Evolutionary conservation across 2,797 vertebrate genomes (phyloP).

Genomic region (Onychomys leucogaster): DNA sequence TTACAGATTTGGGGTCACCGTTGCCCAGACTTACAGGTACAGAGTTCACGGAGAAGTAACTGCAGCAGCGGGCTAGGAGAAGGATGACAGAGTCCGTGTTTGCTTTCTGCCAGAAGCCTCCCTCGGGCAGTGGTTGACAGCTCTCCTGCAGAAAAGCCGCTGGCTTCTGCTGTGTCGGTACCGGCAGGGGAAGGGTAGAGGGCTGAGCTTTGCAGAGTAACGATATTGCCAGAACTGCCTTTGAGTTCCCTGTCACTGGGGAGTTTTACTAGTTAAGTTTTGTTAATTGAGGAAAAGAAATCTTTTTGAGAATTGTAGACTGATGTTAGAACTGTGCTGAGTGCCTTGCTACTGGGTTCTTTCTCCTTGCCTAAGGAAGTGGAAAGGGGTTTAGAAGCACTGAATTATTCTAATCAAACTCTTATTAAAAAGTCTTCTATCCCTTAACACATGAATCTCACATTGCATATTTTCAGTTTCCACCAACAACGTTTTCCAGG

Average conservation of each 20-base stretch:
- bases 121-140: background rate
- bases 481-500: background rate
- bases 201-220: background rate
- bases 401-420: background rate
- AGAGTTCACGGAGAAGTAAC: conserved; percentile 19
- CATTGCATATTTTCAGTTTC: background rate
- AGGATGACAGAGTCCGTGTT: background rate
- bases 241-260: background rate
- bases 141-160: background rate
- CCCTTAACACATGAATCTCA: background rate
- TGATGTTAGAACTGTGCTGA: background rate
- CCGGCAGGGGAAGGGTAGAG: background rate
- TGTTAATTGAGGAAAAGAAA: background rate
- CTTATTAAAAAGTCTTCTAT: conserved; percentile 18
- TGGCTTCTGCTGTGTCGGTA: background rate
- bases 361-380: background rate
- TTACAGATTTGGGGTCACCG: background rate
- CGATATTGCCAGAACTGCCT: background rate
- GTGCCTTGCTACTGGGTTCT: background rate
- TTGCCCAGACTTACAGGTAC: conserved; percentile 1
- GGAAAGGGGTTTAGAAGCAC: background rate
- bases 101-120: background rate
- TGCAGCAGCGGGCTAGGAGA: background rate
- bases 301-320: background rate
- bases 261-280: background rate